These are phyloP conservation scores for Cynocephalus volans DNA, from an alignment of 2,113 vertebrate genomes.

Conservation along the genomic window DNA sequence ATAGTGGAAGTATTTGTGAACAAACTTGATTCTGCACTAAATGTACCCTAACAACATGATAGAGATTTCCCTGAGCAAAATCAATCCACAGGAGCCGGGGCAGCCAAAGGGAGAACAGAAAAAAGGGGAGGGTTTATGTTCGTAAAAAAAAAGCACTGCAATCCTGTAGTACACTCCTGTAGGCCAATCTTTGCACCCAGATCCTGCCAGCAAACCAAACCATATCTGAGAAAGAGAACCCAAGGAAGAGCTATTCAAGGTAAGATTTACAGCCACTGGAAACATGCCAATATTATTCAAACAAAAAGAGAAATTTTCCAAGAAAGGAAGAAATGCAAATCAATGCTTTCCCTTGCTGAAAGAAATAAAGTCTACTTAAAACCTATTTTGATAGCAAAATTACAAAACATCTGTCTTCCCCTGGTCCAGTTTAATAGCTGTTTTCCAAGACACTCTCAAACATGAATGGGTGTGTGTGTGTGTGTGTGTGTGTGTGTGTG, in stretches of 20 bases:
- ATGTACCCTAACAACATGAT: not conserved
- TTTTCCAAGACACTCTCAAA: slow-evolving; percentile 56
- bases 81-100: not conserved
- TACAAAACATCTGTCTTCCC: slow-evolving; percentile 56
- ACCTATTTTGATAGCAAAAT: slow-evolving; percentile 56
- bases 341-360: not conserved
- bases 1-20: slow-evolving; percentile 22
- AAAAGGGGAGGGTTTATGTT: not conserved
- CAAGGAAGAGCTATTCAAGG: slow-evolving; percentile 31
- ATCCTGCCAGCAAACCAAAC: not conserved
- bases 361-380: slow-evolving; percentile 65
- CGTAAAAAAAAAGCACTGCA: not conserved
- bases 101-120: not conserved
- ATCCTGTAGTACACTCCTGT: not conserved
- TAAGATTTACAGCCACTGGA: slow-evolving; percentile 55
- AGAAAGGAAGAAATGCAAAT: slow-evolving; percentile 65
- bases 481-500: not conserved
- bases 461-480: not conserved
- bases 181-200: not conserved
- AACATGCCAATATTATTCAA: slow-evolving; percentile 60
- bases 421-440: slow-evolving; percentile 12
- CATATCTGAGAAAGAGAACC: slow-evolving; percentile 52
- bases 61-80: slow-evolving; percentile 43
- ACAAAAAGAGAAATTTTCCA: slow-evolving; percentile 54
- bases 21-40: slow-evolving; percentile 4